A percentile compares a stretch with the other conserved stretches of the same genome.
Conservation (phyloP, 1,140 invertebrate species). For the Myzus persicae region DNA sequence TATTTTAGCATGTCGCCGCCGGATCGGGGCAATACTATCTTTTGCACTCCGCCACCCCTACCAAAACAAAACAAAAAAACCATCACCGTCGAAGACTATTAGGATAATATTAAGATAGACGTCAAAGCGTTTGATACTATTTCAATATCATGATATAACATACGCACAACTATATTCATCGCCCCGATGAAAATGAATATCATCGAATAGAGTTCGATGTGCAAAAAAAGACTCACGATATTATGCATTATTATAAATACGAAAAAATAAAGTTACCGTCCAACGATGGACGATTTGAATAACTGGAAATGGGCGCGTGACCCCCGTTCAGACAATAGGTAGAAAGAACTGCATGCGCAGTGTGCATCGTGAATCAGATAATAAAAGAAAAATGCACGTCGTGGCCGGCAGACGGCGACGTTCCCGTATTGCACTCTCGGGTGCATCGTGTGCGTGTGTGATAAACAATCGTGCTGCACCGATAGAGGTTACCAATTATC, state of each 20-base stretch:
- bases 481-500: slow-evolving; percentile 13
- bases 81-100: neutral
- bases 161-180: no score
- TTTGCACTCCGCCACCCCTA: neutral
- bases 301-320: slow-evolving; percentile 33
- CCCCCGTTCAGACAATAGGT: slow-evolving; percentile 33
- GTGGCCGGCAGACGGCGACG: neutral
- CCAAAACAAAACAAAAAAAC: no score
- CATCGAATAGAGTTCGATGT: neutral
- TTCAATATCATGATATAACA: no score
- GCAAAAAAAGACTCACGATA: neutral
- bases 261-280: neutral
- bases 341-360: neutral
- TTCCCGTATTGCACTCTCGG: slow-evolving; percentile 34
- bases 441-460: slow-evolving; percentile 2
- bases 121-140: neutral
- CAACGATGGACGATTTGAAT: slow-evolving; percentile 19
- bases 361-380: slow-evolving; percentile 52
- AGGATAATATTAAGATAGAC: neutral
- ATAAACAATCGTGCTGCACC: slow-evolving; percentile 18
- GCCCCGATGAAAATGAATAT: neutral
- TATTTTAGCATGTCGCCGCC: neutral
- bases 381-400: slow-evolving; percentile 24
- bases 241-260: neutral
- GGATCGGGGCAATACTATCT: neutral